Base-by-base conservation (phyloP, 1,140 invertebrate genomes). In the Sesamia nonagrioides region DNA sequence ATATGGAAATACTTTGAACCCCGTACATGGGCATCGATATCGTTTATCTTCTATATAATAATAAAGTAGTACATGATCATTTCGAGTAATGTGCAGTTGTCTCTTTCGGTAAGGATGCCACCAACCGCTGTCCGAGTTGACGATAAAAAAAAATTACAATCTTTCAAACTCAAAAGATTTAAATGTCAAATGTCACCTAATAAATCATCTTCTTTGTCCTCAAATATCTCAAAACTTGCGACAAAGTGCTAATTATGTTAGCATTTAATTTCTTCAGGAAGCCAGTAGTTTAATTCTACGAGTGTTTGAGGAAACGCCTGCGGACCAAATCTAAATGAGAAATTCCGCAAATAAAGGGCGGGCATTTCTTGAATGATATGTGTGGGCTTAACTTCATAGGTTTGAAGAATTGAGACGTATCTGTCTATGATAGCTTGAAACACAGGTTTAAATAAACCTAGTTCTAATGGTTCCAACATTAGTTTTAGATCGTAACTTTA, bases 241-340 rank as follows among this genome's bases (percentile, higher is more conserved):
- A 40, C 68, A 40, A 8, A 15, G 21, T 37, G 17, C 37, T 77
- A 78, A 78, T 78, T 78, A 71, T 61, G 68, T 78, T 71, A 78
- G 56, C 63, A 33, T 71, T 78, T 58, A 78, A 78, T 78, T 78
- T 75, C 73, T 61, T 61, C 77, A 63, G 66, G 63, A 78, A 72
- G 27, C 54, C 68, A 50, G 72, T 45, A 60, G 27, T 75, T 75
- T 75, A 61, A 75, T 78, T 60, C 77, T 9, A 48, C n/a, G 40
- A 72, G 52, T 72, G 54, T 78, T 56, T 58, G 45, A 56, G 21
- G 33, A 18, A 37, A 37, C 35, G 66, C 48, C 37, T 58, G 77
- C 37, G 56, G 40, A n/a, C 61, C 13, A 60, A 45, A 71, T 40
- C 68, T 75, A 42, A 63, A 75, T 75, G 18, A 35, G 33, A 61